Evolutionary conservation across 2,113 vertebrate genomes (phyloP).

Genomic region (Oreochromis niloticus): DNA sequence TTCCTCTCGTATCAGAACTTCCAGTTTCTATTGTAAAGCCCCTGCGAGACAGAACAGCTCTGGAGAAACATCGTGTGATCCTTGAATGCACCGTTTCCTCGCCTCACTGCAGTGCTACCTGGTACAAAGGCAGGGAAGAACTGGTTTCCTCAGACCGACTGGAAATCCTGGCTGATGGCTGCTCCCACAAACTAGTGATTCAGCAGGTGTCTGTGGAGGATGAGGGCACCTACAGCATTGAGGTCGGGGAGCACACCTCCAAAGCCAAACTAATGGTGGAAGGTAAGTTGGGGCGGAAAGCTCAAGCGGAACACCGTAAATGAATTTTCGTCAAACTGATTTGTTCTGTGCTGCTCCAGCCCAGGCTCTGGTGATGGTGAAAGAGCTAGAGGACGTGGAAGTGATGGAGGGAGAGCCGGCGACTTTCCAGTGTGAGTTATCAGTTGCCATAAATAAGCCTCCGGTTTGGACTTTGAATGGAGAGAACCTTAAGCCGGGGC

Average conservation of each 20-base stretch:
- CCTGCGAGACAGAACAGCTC: constrained; percentile 84
- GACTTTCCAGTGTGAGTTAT: constrained; percentile 73
- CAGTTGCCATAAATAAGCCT: constrained; percentile 57
- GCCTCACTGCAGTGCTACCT: constrained; percentile 72
- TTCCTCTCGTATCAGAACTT: constrained; percentile 65
- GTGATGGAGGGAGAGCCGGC: constrained; percentile 57
- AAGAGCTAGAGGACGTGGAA: constrained; percentile 61
- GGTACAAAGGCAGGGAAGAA: constrained; percentile 78
- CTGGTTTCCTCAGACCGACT: constrained; percentile 78
- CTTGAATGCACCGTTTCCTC: constrained; percentile 89
- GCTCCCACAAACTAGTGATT: constrained; percentile 86
- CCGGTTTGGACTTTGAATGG: constrained; percentile 76
- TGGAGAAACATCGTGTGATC: constrained; percentile 84
- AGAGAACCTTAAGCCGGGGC: constrained; percentile 43
- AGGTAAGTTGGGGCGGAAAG: constrained; percentile 61
- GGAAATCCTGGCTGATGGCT: constrained; percentile 81
- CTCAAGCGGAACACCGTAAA: not conserved
- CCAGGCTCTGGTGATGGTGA: constrained; percentile 66
- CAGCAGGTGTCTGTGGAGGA: constrained; percentile 78
- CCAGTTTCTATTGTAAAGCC: constrained; percentile 87
- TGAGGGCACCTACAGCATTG: constrained; percentile 82
- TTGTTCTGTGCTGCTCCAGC: constrained; percentile 19
- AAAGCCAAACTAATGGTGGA: constrained; percentile 85
- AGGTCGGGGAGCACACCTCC: constrained; percentile 79
- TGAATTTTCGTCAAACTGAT: not conserved